Evolutionary conservation across 2,797 vertebrate genomes (phyloP), one percentile per base, ranked within the genome.

Genomic region (Falco naumanni): DNA sequence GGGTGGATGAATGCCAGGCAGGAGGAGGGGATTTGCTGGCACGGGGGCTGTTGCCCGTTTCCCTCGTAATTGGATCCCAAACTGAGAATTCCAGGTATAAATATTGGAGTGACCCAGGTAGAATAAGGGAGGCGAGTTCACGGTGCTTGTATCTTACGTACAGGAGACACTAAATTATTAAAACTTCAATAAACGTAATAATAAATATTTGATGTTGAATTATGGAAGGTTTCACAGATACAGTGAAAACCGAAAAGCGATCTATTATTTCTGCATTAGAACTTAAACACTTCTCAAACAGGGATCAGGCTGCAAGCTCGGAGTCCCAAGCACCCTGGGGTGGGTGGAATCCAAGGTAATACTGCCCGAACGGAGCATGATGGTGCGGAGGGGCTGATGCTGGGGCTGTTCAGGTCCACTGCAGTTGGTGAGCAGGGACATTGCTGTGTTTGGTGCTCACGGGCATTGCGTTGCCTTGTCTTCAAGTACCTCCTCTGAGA

Each of bases 191-290:
- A 98, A 98, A 98, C 48, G 97, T 96, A 96, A 97, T 97, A 94
- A 98, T 98, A 98, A 98, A 98, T 98, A 98, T 98, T 98, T 98
- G 97, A 98, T 98, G 97, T 91, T 97, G 98, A 98, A 98, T 98
- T 98, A 98, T 97, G 97, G 97, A 96, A 95, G 90, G 90, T 96
- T 98, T 97, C 93, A 77, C 95, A 95, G 97, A 97, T 97, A 98
- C 94, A 93, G 91, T 97, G 95, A 79, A 96, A 98, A 86, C 95
- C 24, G 8, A 97, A 97, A 98, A 97, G 90, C 0, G 66, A 96
- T 96, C 94, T 95, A 91, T 98, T 98, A 95, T 89, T 94, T 97
- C 95, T 95, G 89, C 95, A 69, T 97, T 97, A 96, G 96, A 95
- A 93, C 89, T 96, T 93, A 96, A 97, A 92, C 93, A 93, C 75